A percentile compares a stretch with the other conserved stretches of the same genome.
phyloP scores from a whole-genome alignment of 2,888 invertebrate genomes.

The Eutolmus rufibarbis region DNA sequence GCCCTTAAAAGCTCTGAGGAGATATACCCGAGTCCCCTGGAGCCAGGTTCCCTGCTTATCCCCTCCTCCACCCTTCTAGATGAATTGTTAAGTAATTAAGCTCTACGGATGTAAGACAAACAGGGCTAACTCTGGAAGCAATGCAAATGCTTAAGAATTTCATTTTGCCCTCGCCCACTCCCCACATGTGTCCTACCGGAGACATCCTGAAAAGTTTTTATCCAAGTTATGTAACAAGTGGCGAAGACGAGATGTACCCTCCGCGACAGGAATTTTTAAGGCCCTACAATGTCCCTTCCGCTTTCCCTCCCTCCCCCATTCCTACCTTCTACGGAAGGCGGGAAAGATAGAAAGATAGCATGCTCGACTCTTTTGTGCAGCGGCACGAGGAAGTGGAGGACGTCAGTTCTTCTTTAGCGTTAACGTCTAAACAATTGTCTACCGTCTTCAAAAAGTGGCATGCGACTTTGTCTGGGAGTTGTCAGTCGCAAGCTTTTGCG shows the following conservation, averaged over 20 bases:
- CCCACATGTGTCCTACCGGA: neutral
- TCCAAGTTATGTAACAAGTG: neutral
- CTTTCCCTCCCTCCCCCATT: neutral
- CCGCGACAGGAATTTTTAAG: neutral
- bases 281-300: neutral
- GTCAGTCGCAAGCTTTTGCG: conserved; percentile 44
- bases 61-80: neutral
- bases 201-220: neutral
- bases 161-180: neutral
- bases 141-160: neutral
- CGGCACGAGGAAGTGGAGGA: neutral
- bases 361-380: neutral
- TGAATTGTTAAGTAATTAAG: neutral
- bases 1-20: neutral
- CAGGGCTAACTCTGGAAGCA: neutral
- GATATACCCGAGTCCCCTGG: neutral
- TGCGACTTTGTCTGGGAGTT: conserved; percentile 45
- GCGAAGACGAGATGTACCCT: neutral
- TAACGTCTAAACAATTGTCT: conserved; percentile 33
- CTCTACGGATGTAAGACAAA: neutral
- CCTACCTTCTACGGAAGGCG: neutral
- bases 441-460: conserved; percentile 45
- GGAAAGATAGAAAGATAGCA: neutral
- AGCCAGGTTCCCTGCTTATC: neutral
- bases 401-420: neutral